Percentiles rank a stretch among this genome's conserved stretches.
phyloP scores from a whole-genome alignment of 2,113 vertebrate species.

The Cryptomyrus ogoouensis region DNA sequence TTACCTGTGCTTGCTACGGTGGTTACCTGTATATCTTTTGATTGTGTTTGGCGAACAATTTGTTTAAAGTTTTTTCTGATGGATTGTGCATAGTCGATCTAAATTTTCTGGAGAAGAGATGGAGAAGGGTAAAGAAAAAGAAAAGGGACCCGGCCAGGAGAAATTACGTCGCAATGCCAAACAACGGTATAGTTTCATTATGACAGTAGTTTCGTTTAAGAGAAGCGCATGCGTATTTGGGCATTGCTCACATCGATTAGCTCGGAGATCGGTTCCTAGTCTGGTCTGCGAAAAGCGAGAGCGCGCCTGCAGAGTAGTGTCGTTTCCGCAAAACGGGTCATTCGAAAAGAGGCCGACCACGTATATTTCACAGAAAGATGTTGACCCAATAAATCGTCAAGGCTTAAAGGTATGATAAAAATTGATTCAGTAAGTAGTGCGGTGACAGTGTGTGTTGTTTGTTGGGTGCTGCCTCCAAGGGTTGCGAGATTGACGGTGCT shows the following conservation, averaged over 20 bases:
- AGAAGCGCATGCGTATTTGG: not conserved
- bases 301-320: not conserved
- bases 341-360: not conserved
- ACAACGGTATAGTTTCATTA: not conserved
- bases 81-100: not conserved
- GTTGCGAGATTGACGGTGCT: not conserved
- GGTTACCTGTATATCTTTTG: not conserved
- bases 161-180: not conserved
- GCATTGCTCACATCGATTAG: not conserved
- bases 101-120: not conserved
- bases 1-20: not conserved
- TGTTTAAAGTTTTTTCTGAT: not conserved
- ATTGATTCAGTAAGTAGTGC: not conserved
- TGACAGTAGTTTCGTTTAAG: not conserved
- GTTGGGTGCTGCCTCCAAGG: not conserved
- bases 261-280: not conserved
- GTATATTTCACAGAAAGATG: not conserved
- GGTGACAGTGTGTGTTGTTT: not conserved
- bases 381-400: not conserved
- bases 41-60: too few relatives aligned
- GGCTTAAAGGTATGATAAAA: not conserved
- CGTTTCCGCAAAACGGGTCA: not conserved
- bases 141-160: not conserved
- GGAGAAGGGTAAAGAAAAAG: not conserved
- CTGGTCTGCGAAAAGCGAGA: not conserved